Percentiles rank a stretch among this genome's conserved stretches.
These are phyloP conservation scores for Atherix ibis DNA, from an alignment of 2,888 invertebrate species.

Conservation along the genomic window DNA sequence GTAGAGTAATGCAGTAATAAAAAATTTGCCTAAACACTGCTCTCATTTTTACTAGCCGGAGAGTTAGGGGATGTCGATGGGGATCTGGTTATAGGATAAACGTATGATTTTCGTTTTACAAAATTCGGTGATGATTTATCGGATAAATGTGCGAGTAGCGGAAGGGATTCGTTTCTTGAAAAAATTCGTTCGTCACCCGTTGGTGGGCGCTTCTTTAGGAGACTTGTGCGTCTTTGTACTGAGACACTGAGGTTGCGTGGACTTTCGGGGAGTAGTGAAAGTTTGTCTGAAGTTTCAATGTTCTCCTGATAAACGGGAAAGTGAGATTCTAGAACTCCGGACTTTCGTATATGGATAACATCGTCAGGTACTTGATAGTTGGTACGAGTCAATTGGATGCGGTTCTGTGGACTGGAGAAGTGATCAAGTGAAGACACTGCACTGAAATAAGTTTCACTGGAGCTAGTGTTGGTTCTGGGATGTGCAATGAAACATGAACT, in stretches of 20 bases:
- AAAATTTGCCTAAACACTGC: no score
- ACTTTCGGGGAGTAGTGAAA: constrained; percentile 14
- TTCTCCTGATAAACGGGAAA: constrained; percentile 23
- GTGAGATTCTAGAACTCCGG: constrained; percentile 32
- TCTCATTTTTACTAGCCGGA: constrained; percentile 14
- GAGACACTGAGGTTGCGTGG: constrained; percentile 12
- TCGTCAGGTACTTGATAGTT: constrained; percentile 7
- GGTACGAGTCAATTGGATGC: constrained; percentile 8
- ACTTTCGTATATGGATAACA: constrained; percentile 12
- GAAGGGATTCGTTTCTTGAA: constrained; percentile 37
- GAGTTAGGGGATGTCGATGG: constrained; percentile 13
- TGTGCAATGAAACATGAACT: constrained; percentile 16
- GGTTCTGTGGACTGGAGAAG: constrained; percentile 16
- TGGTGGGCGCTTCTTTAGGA: constrained; percentile 24
- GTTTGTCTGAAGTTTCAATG: constrained; percentile 14
- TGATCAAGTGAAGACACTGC: constrained; percentile 21
- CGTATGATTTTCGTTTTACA: constrained; percentile 44
- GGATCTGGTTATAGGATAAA: constrained; percentile 39
- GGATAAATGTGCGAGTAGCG: constrained; percentile 35
- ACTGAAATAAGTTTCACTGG: constrained; percentile 30
- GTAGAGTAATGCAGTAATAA: no score
- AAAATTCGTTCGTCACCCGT: constrained; percentile 29
- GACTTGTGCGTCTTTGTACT: constrained; percentile 16
- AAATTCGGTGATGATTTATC: constrained; percentile 36
- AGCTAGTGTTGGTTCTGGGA: constrained; percentile 17